Conservation (phyloP, 2,113 vertebrate species). For the Eulacestoma nigropectus region DNA sequence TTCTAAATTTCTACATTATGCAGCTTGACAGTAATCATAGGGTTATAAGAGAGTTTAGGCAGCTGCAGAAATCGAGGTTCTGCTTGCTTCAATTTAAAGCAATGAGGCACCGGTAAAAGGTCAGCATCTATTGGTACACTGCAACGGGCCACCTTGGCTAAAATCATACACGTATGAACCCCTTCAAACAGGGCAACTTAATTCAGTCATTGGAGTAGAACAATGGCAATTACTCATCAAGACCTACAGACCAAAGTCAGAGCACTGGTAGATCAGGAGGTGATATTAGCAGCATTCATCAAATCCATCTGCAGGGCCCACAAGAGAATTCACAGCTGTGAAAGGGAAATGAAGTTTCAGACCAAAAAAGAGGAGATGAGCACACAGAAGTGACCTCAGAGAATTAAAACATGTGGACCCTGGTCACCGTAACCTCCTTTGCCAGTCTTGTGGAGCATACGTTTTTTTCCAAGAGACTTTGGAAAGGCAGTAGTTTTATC, state of each 20-base stretch:
- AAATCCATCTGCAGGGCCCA: conserved; percentile 80
- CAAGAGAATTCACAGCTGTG: conserved; percentile 83
- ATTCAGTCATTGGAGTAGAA: conserved; percentile 80
- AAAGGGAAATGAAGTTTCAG: conserved; percentile 81
- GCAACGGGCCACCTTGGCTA: conserved; percentile 31
- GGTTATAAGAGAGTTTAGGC: neutral
- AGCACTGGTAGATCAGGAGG: conserved; percentile 82
- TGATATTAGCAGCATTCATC: conserved; percentile 89
- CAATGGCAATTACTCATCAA: conserved; percentile 81
- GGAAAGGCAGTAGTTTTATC: neutral
- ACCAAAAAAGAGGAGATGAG: conserved; percentile 17
- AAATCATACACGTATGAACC: conserved; percentile 48
- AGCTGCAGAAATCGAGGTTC: neutral
- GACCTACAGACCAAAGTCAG: conserved; percentile 77
- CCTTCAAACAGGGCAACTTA: conserved; percentile 65
- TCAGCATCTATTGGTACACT: neutral
- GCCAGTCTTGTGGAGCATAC: neutral
- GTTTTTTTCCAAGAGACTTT: neutral
- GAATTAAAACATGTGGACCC: conserved; percentile 23
- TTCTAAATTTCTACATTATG: neutral
- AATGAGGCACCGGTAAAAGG: neutral
- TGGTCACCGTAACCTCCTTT: neutral
- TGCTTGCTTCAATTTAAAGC: neutral
- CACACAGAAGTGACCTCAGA: conserved; percentile 27
- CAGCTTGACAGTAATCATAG: neutral